Evolutionary conservation across 2,113 vertebrate species (phyloP).

Genomic region (Pica pica): DNA sequence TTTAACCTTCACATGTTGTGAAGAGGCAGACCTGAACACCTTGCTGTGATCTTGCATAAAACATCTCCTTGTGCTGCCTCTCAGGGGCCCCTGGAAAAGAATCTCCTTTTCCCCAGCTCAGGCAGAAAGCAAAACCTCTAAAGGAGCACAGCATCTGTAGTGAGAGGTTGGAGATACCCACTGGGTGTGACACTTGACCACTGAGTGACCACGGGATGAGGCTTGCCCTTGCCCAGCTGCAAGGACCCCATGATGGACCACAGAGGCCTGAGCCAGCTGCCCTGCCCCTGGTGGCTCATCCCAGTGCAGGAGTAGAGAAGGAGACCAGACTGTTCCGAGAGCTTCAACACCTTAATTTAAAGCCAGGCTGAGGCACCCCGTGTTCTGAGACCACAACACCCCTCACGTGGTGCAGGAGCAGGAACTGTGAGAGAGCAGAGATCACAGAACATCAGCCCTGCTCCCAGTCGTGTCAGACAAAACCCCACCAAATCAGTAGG

Average conservation of each 20-base stretch:
- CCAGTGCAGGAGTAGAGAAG: rapidly evolving
- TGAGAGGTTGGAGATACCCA: not conserved
- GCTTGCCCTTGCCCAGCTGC: not conserved
- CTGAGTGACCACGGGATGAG: not conserved
- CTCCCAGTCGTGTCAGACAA: not conserved
- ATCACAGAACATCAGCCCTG: not conserved
- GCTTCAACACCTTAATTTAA: not conserved
- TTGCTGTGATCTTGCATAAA: not conserved
- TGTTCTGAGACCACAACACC: rapidly evolving
- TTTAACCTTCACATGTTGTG: not conserved
- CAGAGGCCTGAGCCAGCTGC: not conserved
- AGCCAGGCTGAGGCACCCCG: not conserved
- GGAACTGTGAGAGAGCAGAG: not conserved
- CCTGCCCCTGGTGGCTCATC: not conserved
- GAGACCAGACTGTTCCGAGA: not conserved
- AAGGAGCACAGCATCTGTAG: not conserved
- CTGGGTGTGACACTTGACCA: not conserved
- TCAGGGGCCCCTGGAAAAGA: not conserved
- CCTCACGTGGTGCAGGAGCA: not conserved
- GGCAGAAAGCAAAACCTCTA: not conserved
- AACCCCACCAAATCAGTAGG: not conserved
- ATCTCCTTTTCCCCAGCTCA: rapidly evolving
- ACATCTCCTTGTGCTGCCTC: not conserved
- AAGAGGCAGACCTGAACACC: not conserved
- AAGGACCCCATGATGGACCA: not conserved